Percentiles rank a stretch among this genome's conserved stretches.
phyloP scores from a whole-genome alignment of 2,113 vertebrate species.

The Pungitius pungitius region DNA sequence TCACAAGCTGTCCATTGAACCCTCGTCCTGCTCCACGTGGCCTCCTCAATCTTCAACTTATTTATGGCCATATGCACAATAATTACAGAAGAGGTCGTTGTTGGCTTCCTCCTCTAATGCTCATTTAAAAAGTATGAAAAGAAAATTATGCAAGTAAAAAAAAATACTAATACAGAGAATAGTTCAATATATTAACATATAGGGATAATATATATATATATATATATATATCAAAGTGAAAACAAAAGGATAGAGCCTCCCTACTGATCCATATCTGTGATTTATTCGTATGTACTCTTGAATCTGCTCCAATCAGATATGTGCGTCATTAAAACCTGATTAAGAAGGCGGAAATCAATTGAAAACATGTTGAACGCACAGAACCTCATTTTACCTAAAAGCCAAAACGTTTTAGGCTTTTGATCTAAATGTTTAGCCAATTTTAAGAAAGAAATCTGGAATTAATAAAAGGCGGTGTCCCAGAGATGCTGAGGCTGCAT shows the following conservation, averaged over 20 bases:
- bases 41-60: background rate
- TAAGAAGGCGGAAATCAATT: background rate
- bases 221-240: background rate
- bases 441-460: background rate
- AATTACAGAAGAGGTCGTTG: background rate
- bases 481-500: background rate
- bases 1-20: constrained; percentile 1
- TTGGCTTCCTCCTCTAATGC: background rate
- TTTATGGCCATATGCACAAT: background rate
- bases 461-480: background rate
- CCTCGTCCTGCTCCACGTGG: background rate
- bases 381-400: background rate
- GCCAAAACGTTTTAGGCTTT: background rate
- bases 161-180: no score
- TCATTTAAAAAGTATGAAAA: background rate
- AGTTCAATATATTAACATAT: no score
- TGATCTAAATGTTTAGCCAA: background rate
- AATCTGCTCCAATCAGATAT: constrained; percentile 5
- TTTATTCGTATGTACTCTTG: background rate
- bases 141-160: background rate
- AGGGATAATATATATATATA: no score
- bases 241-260: background rate
- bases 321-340: background rate
- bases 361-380: background rate
- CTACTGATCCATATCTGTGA: background rate